These are phyloP conservation scores for Ambastaia sidthimunki DNA, from an alignment of 2,797 vertebrate genomes.

Conservation along the genomic window DNA sequence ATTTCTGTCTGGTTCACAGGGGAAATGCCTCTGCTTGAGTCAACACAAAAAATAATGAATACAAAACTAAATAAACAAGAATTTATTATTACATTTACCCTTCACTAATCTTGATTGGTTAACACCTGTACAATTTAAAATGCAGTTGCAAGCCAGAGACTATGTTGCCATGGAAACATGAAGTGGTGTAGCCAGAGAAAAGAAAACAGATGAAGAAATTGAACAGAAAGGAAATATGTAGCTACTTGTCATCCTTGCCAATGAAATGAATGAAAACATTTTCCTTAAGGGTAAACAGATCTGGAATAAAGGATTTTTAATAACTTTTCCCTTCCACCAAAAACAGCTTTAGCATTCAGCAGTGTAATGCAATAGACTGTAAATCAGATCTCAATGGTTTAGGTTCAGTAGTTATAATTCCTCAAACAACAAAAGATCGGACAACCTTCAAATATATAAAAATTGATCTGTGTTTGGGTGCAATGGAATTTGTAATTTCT, in stretches of 20 bases:
- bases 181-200: conserved; percentile 55
- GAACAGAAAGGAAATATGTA: conserved; percentile 58
- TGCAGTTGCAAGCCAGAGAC: conserved; percentile 45
- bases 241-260: conserved; percentile 64
- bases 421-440: conserved; percentile 48
- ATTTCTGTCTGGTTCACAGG: conserved; percentile 16
- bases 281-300: conserved; percentile 65
- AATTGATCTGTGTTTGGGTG: conserved; percentile 44
- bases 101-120: conserved; percentile 47
- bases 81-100: conserved; percentile 39
- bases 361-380: conserved; percentile 64
- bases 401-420: conserved; percentile 64
- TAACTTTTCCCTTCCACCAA: conserved; percentile 62
- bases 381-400: conserved; percentile 57
- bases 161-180: conserved; percentile 62
- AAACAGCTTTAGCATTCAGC: conserved; percentile 64
- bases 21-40: conserved; percentile 8
- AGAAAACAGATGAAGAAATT: conserved; percentile 63
- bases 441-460: conserved; percentile 22
- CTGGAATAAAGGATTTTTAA: conserved; percentile 67
- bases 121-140: conserved; percentile 49
- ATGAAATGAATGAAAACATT: conserved; percentile 64
- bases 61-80: conserved; percentile 24
- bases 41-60: conserved; percentile 33
- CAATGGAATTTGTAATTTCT: background rate